Base-by-base conservation (phyloP, 2,113 vertebrate species). In the Lepus europaeus region DNA sequence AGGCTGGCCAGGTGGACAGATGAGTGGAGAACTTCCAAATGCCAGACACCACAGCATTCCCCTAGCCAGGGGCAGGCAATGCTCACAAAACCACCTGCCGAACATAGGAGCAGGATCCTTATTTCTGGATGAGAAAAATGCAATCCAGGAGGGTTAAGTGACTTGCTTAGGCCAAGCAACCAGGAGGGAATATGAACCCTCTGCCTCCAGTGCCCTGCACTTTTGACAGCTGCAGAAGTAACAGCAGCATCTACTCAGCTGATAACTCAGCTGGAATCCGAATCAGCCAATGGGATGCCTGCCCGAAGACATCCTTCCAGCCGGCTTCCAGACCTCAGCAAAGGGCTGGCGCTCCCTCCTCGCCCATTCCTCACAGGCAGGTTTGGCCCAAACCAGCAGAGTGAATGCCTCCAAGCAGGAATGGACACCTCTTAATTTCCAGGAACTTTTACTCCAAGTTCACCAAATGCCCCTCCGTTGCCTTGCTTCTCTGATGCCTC, bases 181-280 rank as follows among this genome's bases (percentile, higher is more conserved):
- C 31, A 7, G 36, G 19, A 63, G n/a, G 49, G 2, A 23, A 31
- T 79, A 4, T 12, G 63, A 76, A 45, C 29, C 9, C 25, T 84
- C 20, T 19, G n/a, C 11, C n/a, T 66, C 69, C 22, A 2, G 1
- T 1, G 4, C 17, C 12, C 1, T 1, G 45, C 6, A 82, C 51
- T 39, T 80, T 29, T 3, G 19, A 61, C 9, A 25, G 22, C 69
- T 85, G 14, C 56, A 82, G 80, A 90, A 93, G 73, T 27, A 53
- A 22, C 36, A n/a, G 63, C 1, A n/a, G 63, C 0, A 0, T 76
- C 56, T 61, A 39, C 66, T 92, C 72, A 59, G 84, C 25, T 49
- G 19, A 13, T 59, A 66, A 68, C 19, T 82, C 33, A 23, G 7
- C 64, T 72, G 13, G 19, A 49, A 63, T 74, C 45, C 8, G n/a